Conservation (phyloP, 2,888 invertebrate species). For the Petrophora chlorosata region DNA sequence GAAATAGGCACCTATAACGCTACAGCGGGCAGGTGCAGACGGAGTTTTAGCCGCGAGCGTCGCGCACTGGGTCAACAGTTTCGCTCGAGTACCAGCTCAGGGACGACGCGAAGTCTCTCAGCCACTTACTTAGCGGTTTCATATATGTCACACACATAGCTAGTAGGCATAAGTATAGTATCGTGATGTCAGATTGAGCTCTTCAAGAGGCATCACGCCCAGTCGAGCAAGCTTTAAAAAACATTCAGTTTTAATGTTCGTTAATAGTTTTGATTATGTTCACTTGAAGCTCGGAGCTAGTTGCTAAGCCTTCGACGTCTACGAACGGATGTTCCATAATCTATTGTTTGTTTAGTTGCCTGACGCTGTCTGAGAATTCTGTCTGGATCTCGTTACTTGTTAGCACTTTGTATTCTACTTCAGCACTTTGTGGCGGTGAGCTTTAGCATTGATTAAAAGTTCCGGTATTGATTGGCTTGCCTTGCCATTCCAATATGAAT, state of each 20-base stretch:
- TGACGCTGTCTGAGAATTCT: conserved; percentile 64
- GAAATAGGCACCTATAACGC: conserved; percentile 52
- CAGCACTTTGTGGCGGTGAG: conserved; percentile 20
- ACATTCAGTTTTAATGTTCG: conserved; percentile 38
- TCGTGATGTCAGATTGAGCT: conserved; percentile 39
- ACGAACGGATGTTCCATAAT: conserved; percentile 68
- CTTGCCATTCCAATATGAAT: conserved; percentile 41
- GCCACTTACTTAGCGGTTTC: conserved; percentile 69
- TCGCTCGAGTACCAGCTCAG: conserved; percentile 65
- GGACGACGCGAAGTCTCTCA: conserved; percentile 66
- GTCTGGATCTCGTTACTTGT: conserved; percentile 46
- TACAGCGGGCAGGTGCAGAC: conserved; percentile 62
- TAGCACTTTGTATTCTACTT: conserved; percentile 38
- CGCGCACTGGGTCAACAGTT: conserved; percentile 77
- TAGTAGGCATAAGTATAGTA: conserved; percentile 17
- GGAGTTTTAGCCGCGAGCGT: conserved; percentile 67
- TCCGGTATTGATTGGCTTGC: conserved; percentile 30
- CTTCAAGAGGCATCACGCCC: conserved; percentile 34
- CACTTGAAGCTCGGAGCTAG: conserved; percentile 48
- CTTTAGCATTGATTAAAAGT: conserved; percentile 31
- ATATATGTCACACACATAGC: conserved; percentile 45
- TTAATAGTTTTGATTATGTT: conserved; percentile 40
- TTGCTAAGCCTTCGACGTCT: conserved; percentile 67
- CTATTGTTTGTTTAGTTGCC: conserved; percentile 67
- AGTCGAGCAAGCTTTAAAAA: conserved; percentile 31